These are phyloP conservation scores for Hedya salicella DNA, from an alignment of 2,888 invertebrate genomes.

Conservation along the genomic window DNA sequence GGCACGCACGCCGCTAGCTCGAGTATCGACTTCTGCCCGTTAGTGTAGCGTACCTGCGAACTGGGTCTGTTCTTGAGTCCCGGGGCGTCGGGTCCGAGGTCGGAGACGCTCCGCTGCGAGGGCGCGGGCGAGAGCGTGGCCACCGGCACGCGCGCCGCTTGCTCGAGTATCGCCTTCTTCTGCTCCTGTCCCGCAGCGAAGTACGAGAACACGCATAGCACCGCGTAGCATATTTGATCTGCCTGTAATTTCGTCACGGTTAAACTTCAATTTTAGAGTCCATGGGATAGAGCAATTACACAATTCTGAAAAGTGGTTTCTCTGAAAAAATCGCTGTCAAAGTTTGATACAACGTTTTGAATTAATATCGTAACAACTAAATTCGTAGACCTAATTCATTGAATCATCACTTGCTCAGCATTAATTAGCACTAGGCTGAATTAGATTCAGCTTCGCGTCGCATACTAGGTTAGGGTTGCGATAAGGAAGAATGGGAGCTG, in stretches of 20 bases:
- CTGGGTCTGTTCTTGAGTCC: constrained; percentile 47
- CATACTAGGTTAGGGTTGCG: too few relatives aligned
- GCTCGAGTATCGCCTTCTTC: constrained; percentile 83
- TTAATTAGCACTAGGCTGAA: too few relatives aligned
- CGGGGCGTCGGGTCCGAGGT: constrained; percentile 41
- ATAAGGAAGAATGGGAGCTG: too few relatives aligned
- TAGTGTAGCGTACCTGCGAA: constrained; percentile 51
- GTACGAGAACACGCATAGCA: constrained; percentile 99
- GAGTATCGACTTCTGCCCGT: not conserved
- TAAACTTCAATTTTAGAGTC: not conserved
- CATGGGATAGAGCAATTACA: too few relatives aligned
- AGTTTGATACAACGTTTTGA: too few relatives aligned
- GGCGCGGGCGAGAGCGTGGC: constrained; percentile 52
- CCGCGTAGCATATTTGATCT: constrained; percentile 99
- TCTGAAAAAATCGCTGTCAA: too few relatives aligned
- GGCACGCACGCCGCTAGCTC: not conserved
- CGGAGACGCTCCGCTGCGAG: constrained; percentile 40
- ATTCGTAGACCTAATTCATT: too few relatives aligned
- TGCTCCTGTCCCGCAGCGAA: constrained; percentile 96
- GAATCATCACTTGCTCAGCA: too few relatives aligned
- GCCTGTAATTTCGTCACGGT: constrained; percentile 86
- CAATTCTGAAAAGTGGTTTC: too few relatives aligned
- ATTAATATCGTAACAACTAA: too few relatives aligned
- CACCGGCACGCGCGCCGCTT: constrained; percentile 74
- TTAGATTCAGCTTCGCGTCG: too few relatives aligned